Base-by-base conservation (phyloP, 1,140 invertebrate species). In the Chironomus tepperi region DNA sequence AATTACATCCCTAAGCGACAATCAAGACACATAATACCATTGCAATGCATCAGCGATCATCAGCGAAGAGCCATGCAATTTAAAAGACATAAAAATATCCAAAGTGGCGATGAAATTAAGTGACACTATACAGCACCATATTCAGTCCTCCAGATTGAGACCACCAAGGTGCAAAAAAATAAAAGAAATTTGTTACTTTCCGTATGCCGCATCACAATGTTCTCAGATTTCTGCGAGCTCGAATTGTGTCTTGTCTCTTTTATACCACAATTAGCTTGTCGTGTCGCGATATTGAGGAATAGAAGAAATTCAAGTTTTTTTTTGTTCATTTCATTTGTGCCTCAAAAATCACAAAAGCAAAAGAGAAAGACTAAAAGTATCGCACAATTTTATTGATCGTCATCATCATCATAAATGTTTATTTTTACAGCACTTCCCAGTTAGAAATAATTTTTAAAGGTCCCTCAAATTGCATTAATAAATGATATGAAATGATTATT, bases 51-150 rank as follows among this genome's bases (percentile, higher is more conserved):
- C 24, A 34, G 1, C 24, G 5, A 34, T 2, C 24, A 34, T 34
- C 24, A 34, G 24, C 24, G 24, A 34, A 2, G 24, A 34, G 5
- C 5, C 24, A n/a, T 57, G 47, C n/a, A 57, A 57, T 57, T 57
- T 57, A 57, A 57, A 57, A 57, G 47, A 3, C 7, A 57, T 57
- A 57, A 57, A 57, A 57, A 10, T 57, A 12, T 34, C 24, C 18
- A 21, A 18, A 19, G n/a, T 18, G 65, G 65, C 19, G 65, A 70
- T 70, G 65, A 70, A 70, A 70, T 70, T 18, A 70, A 70, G 16
- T 19, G 65, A 70, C 65, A 70, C 18, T 70, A 70, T 18, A 9
- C 65, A 18, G 65, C 18, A 18, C 47, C 12, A n/a, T 57, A 57
- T 57, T 57, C n/a, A n/a, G 47, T 57, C 15, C n/a, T 57, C 47